These are phyloP conservation scores for Lithobates pipiens DNA, from an alignment of 2,797 vertebrate species.

Conservation along the genomic window DNA sequence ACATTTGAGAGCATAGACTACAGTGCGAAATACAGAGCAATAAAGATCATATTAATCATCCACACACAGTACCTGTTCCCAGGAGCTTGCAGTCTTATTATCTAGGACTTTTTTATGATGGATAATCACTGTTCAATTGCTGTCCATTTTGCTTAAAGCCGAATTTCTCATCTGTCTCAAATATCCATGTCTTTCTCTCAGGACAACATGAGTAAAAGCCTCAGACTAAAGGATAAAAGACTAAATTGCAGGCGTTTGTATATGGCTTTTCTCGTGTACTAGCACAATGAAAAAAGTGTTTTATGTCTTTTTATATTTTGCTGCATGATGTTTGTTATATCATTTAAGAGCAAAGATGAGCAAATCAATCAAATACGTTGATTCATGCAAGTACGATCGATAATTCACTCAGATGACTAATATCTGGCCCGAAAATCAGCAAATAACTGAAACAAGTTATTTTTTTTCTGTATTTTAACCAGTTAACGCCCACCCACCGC, in stretches of 20 bases:
- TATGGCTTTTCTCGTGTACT: neutral
- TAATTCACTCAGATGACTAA: too few relatives aligned
- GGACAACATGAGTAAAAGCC: neutral
- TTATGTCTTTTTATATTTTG: neutral
- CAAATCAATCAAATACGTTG: neutral
- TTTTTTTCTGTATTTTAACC: too few relatives aligned
- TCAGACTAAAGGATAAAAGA: neutral
- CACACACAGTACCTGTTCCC: conserved; percentile 14
- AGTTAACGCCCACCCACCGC: too few relatives aligned
- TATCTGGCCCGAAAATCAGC: too few relatives aligned
- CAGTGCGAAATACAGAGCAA: conserved; percentile 14
- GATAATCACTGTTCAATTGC: neutral
- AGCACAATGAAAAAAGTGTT: neutral
- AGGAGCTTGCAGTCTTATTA: conserved; percentile 46
- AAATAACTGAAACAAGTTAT: too few relatives aligned
- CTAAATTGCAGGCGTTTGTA: neutral
- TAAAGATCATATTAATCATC: conserved; percentile 37
- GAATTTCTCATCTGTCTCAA: conserved; percentile 11
- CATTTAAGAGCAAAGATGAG: too few relatives aligned
- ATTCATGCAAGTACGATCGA: too few relatives aligned
- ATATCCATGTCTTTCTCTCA: neutral
- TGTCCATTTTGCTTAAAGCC: conserved; percentile 14
- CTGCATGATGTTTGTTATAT: neutral
- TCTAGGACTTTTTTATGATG: conserved; percentile 6
- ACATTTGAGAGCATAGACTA: conserved; percentile 19